phyloP scores from a whole-genome alignment of 2,888 invertebrate species.

The Harpalus rufipes region DNA sequence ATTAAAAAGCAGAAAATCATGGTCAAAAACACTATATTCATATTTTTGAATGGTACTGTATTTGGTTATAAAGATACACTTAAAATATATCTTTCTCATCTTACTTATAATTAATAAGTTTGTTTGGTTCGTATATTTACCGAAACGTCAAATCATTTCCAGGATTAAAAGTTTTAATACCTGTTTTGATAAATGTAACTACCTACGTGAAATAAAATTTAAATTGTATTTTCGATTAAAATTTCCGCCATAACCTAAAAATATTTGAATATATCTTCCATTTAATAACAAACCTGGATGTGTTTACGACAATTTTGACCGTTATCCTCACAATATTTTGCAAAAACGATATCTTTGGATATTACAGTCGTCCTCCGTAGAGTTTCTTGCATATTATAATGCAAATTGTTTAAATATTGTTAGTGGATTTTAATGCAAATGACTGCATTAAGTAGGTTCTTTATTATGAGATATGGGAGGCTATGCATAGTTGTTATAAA shows the following conservation, averaged over 20 bases:
- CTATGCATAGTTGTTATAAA: conserved; percentile 32
- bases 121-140: too few species aligned
- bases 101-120: too few species aligned
- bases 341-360: background rate
- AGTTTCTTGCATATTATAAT: conserved; percentile 51
- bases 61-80: too few species aligned
- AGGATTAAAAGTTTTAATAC: background rate
- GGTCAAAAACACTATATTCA: too few species aligned
- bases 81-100: too few species aligned
- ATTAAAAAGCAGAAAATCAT: too few species aligned
- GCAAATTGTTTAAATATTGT: conserved; percentile 65
- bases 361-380: conserved; percentile 20
- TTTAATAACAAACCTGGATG: background rate
- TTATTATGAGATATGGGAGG: conserved; percentile 49
- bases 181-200: background rate
- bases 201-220: background rate
- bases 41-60: too few species aligned
- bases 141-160: background rate
- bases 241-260: background rate
- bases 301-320: conserved; percentile 30
- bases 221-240: background rate
- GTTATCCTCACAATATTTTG: conserved; percentile 19
- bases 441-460: conserved; percentile 45
- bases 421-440: conserved; percentile 61
- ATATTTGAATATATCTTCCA: background rate